Percentiles rank a stretch among this genome's conserved stretches.
Conservation (phyloP, 2,113 vertebrate species). For the Aldabrachelys gigantea region DNA sequence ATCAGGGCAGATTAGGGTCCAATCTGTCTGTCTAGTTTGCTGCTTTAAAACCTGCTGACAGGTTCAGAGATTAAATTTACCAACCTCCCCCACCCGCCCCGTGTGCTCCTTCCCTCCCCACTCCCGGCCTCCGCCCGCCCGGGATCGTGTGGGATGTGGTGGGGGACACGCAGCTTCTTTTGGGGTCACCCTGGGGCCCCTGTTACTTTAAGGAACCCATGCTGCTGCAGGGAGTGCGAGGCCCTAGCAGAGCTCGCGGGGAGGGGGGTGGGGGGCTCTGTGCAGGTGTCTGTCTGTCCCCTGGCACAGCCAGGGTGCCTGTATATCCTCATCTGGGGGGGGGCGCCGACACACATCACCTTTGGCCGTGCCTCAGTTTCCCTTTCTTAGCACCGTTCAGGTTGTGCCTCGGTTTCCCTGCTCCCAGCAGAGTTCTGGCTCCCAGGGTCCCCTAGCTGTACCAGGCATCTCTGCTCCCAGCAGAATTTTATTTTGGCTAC, state of each 20-base stretch:
- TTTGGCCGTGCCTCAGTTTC: not conserved
- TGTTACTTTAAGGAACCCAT: not conserved
- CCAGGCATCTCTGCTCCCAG: too few species aligned
- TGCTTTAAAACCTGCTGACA: conserved; percentile 63
- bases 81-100: not conserved
- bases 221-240: too few species aligned
- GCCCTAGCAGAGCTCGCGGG: too few species aligned
- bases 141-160: not conserved
- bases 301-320: too few species aligned
- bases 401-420: not conserved
- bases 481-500: too few species aligned
- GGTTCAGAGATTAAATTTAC: conserved; percentile 48
- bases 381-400: too few species aligned
- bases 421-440: not conserved
- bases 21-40: conserved; percentile 44
- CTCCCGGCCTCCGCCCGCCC: not conserved
- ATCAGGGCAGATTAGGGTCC: conserved; percentile 61
- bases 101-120: not conserved
- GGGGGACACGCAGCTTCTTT: not conserved
- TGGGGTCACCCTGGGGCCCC: not conserved
- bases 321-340: too few species aligned
- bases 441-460: too few species aligned
- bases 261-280: too few species aligned
- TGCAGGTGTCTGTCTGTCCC: too few species aligned
- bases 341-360: not conserved